Conservation (phyloP, 2,113 vertebrate species). For the Balaeniceps rex region DNA sequence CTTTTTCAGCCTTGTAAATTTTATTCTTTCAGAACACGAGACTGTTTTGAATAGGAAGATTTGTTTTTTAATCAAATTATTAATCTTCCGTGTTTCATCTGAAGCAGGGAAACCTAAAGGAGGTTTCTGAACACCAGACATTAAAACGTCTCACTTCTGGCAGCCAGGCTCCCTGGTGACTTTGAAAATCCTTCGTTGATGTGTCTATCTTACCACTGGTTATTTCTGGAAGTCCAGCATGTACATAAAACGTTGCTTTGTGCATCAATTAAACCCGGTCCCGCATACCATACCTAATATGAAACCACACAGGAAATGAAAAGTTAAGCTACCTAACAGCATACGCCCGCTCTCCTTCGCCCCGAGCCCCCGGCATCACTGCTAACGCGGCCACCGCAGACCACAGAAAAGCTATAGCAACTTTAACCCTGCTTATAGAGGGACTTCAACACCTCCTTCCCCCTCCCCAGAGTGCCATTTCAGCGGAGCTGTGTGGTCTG, state of each 20-base stretch:
- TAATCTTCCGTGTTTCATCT: not conserved
- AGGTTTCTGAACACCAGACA: not conserved
- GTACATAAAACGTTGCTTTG: not conserved
- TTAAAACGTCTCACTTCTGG: not conserved
- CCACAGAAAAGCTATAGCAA: not conserved
- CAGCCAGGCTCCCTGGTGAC: not conserved
- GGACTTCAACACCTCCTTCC: not conserved
- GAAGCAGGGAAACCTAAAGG: not conserved
- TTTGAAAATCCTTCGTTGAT: not conserved
- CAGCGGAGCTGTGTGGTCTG: not conserved
- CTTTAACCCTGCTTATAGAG: not conserved
- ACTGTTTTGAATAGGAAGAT: not conserved
- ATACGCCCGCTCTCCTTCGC: not conserved
- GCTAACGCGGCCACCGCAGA: not conserved
- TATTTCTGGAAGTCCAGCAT: conserved; percentile 11
- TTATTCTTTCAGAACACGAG: not conserved
- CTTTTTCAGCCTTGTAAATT: not conserved
- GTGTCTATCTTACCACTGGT: not conserved
- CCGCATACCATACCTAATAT: not conserved
- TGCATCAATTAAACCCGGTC: not conserved
- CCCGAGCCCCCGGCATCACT: not conserved
- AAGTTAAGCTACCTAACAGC: conserved; percentile 5
- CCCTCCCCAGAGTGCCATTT: not conserved
- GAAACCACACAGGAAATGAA: conserved; percentile 62
- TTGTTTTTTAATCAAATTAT: not conserved